Evolutionary conservation across 2,113 vertebrate genomes (phyloP), one percentile per base, ranked within the genome.

Genomic region (Aldabrachelys gigantea): DNA sequence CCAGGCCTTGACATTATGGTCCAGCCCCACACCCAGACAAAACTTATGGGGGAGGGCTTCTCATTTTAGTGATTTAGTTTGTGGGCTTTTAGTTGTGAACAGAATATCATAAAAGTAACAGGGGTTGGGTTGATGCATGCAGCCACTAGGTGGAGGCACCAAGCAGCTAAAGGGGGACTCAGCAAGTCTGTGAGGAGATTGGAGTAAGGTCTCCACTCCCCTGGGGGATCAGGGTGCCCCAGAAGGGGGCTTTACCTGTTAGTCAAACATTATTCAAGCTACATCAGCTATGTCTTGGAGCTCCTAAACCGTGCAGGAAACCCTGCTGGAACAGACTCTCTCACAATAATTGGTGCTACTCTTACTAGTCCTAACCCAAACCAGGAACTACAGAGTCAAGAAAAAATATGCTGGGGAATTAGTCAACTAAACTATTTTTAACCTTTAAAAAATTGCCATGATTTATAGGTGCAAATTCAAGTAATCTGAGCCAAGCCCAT

Each of bases 381-480:
- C 75, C 75, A 78, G 75, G 47, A 84, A 84, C 25, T 59, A 78
- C 7, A 83, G 14, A 82, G 44, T 12, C 82, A 85, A 53, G n/a
- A 59, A 62, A 91, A 78, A 78, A 78, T 24, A 65, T 82, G 78
- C 85, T 56, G 24, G 90, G 85, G 49, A 88, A 95, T 75, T 91
- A 93, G 31, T 41, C 72, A 86, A 90, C 21, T 86, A 82, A 90
- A 91, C 27, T 31, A 69, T 44, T 92, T 92, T 85, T 35, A 92
- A 91, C 17, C 88, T 93, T 50, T 57, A 65, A 31, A 53, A 25
- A 22, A 14, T 78, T 27, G 41, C 41, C 12, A 8, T 54, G 65
- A 85, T 85, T 85, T 76, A 76, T 13, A 76, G 52, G 52, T 6
- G 2, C 3, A 22, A 94, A 85, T n/a, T 85, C 12, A 76, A 17